phyloP scores from a whole-genome alignment of 2,888 invertebrate genomes.

The Elysia crispata region DNA sequence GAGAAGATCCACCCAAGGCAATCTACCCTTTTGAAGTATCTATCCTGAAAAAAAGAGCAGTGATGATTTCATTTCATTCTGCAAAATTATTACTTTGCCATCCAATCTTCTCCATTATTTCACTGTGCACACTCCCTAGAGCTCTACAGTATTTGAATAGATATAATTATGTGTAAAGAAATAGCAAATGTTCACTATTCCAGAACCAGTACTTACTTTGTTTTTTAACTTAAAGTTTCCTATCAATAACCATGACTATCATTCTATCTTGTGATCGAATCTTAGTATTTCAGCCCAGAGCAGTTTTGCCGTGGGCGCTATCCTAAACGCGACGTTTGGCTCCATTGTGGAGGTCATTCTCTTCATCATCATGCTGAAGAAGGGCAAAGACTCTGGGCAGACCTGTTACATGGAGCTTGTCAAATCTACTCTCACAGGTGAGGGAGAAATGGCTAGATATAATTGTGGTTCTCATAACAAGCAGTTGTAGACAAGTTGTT shows the following conservation, averaged over 20 bases:
- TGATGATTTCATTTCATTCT: no score
- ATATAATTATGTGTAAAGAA: no score
- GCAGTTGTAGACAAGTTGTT: not conserved
- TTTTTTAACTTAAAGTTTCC: not conserved
- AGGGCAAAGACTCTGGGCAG: constrained; percentile 57
- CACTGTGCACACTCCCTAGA: no score
- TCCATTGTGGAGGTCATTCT: constrained; percentile 74
- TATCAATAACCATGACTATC: not conserved
- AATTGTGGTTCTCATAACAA: not conserved
- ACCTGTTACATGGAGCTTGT: constrained; percentile 69
- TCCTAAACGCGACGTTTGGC: constrained; percentile 74
- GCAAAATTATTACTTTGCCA: no score
- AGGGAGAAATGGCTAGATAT: not conserved
- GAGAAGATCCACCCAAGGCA: no score
- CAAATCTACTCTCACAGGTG: constrained; percentile 70
- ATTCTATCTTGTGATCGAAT: constrained; percentile 12
- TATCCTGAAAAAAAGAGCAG: no score
- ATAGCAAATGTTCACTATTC: no score
- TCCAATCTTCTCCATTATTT: no score
- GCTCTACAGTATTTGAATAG: no score
- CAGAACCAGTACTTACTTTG: not conserved
- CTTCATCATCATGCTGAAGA: constrained; percentile 67
- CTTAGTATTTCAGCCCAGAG: constrained; percentile 74
- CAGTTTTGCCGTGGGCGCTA: constrained; percentile 73
- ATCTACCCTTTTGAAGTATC: no score